Percentiles rank a stretch among this genome's conserved stretches.
Evolutionary conservation across 2,797 vertebrate genomes (phyloP).

Genomic region (Leucoraja ocellata): DNA sequence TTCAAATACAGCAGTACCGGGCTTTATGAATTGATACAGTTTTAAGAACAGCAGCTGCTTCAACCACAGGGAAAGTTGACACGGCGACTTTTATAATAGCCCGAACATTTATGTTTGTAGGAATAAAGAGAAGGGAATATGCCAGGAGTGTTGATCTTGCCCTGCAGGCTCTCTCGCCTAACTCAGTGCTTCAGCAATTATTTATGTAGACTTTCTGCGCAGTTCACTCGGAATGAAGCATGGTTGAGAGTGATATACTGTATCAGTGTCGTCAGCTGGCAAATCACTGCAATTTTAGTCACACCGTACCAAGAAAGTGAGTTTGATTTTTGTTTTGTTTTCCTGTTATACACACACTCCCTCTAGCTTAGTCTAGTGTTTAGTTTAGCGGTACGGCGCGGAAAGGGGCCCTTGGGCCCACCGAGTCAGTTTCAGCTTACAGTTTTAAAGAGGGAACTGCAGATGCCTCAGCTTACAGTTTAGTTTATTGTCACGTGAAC

Average conservation of each 20-base stretch:
- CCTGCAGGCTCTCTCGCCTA: conserved; percentile 63
- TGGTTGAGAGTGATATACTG: conserved; percentile 54
- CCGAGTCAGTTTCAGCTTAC: no score
- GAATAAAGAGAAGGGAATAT: conserved; percentile 70
- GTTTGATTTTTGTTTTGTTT: conserved; percentile 58
- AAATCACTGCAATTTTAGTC: conserved; percentile 59
- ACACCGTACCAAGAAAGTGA: conserved; percentile 62
- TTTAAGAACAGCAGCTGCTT: conserved; percentile 61
- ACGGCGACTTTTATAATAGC: conserved; percentile 73
- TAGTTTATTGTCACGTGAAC: no score
- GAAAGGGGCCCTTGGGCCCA: no score
- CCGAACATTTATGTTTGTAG: conserved; percentile 70
- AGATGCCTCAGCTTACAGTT: no score
- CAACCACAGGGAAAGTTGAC: conserved; percentile 65
- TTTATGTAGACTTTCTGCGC: conserved; percentile 58
- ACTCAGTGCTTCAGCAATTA: conserved; percentile 65
- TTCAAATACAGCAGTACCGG: conserved; percentile 63
- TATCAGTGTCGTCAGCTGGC: conserved; percentile 64
- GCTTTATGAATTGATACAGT: conserved; percentile 64
- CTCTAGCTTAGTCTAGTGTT: no score
- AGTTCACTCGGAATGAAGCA: conserved; percentile 70
- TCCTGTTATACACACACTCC: conserved; percentile 56
- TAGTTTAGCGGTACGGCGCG: no score
- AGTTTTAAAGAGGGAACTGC: no score
- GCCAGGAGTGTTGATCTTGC: conserved; percentile 72